A percentile compares a stretch with the other conserved stretches of the same genome.
Conservation (phyloP, 2,113 vertebrate species). For the Amphiprion percula region DNA sequence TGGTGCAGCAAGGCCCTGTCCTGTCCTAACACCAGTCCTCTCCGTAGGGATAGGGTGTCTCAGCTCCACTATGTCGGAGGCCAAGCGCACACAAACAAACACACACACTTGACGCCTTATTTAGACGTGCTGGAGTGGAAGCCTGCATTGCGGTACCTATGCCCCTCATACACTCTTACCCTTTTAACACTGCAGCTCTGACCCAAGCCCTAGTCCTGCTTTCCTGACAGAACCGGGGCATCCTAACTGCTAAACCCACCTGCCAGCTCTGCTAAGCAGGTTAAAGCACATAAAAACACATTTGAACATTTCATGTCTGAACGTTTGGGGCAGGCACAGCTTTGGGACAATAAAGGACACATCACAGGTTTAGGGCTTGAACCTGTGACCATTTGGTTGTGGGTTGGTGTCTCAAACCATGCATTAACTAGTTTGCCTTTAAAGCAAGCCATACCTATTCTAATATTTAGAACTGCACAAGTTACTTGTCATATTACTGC, state of each 20-base stretch:
- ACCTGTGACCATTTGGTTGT: neutral
- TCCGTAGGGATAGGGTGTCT: conserved; percentile 71
- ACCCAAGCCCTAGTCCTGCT: conserved; percentile 30
- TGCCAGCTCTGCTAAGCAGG: neutral
- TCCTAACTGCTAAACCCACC: conserved; percentile 5
- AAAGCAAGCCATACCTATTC: neutral
- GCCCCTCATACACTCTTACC: conserved; percentile 61
- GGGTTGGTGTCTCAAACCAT: too few relatives aligned
- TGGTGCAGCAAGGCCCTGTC: conserved; percentile 49
- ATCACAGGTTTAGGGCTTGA: neutral
- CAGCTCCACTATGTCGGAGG: conserved; percentile 43
- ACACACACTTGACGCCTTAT: conserved; percentile 64
- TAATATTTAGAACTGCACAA: too few relatives aligned
- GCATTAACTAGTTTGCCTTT: neutral
- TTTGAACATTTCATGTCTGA: too few relatives aligned
- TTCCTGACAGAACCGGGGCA: neutral
- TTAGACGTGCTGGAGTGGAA: conserved; percentile 71
- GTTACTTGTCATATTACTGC: too few relatives aligned
- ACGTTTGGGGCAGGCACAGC: too few relatives aligned
- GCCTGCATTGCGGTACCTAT: conserved; percentile 74
- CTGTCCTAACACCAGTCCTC: conserved; percentile 47
- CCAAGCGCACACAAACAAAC: conserved; percentile 36
- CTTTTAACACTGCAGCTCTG: conserved; percentile 65
- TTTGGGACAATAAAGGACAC: neutral
- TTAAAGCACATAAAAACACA: neutral